Evolutionary conservation across 1,140 invertebrate species (phyloP).

Genomic region (Achroia grisella): DNA sequence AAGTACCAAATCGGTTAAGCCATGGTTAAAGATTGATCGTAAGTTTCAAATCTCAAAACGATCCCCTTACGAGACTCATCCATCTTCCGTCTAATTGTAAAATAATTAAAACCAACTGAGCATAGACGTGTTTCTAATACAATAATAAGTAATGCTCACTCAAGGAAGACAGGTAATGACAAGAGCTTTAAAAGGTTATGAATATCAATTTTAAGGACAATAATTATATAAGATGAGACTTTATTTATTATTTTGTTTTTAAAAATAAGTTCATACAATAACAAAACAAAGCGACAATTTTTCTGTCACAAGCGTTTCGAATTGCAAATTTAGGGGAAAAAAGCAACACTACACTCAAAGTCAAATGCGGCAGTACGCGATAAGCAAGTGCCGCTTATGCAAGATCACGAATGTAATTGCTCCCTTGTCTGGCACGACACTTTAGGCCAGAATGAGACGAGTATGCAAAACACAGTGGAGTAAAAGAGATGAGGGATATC

Average conservation of each 20-base stretch:
- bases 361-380: slow-evolving; percentile 65
- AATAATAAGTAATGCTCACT: slow-evolving; percentile 11
- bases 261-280: not conserved
- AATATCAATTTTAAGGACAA: not conserved
- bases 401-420: slow-evolving; percentile 75
- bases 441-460: slow-evolving; percentile 43
- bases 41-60: slow-evolving; percentile 19
- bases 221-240: not conserved
- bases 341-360: slow-evolving; percentile 63
- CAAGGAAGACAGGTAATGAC: slow-evolving; percentile 10
- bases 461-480: slow-evolving; percentile 19
- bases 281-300: slow-evolving; percentile 19
- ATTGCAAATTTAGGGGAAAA: slow-evolving; percentile 69
- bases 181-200: slow-evolving; percentile 4
- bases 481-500: slow-evolving; percentile 40
- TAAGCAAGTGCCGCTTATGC: slow-evolving; percentile 73
- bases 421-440: slow-evolving; percentile 71
- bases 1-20: not conserved
- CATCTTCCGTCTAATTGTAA: slow-evolving; percentile 33
- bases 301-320: slow-evolving; percentile 47
- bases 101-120: slow-evolving; percentile 32
- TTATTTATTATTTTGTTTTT: not conserved
- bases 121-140: slow-evolving; percentile 16
- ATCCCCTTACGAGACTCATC: slow-evolving; percentile 23
- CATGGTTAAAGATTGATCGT: slow-evolving; percentile 11